phyloP scores from a whole-genome alignment of 1,140 invertebrate species.

The Papilio glaucus region DNA sequence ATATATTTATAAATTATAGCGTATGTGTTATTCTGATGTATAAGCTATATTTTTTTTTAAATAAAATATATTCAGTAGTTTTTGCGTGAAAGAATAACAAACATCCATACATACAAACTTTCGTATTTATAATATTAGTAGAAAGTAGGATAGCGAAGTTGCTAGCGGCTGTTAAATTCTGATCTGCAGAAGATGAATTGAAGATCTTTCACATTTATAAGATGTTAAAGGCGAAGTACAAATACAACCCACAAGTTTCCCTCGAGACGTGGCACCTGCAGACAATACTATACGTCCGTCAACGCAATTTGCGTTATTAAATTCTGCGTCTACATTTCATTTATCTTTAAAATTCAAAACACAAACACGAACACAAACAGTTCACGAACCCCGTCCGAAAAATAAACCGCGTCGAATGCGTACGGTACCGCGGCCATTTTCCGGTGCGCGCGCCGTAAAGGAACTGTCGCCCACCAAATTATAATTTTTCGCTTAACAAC shows the following conservation, averaged over 20 bases:
- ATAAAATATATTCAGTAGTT: too few relatives aligned
- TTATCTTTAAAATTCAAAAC: slow-evolving; percentile 30
- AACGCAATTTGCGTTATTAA: neutral
- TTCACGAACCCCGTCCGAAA: slow-evolving; percentile 47
- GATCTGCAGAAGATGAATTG: too few relatives aligned
- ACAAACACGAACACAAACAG: slow-evolving; percentile 40
- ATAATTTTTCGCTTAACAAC: slow-evolving; percentile 64
- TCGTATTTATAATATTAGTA: too few relatives aligned
- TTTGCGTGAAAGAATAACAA: too few relatives aligned
- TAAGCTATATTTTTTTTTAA: too few relatives aligned
- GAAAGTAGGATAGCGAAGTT: too few relatives aligned
- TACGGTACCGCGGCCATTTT: slow-evolving; percentile 53
- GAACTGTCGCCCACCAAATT: slow-evolving; percentile 50
- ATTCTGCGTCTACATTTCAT: neutral
- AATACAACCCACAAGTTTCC: neutral
- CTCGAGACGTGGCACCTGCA: neutral
- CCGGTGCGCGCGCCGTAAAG: slow-evolving; percentile 50
- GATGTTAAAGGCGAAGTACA: too few relatives aligned
- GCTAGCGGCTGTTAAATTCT: too few relatives aligned
- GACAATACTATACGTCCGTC: neutral
- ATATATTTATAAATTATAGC: too few relatives aligned
- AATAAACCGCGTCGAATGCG: slow-evolving; percentile 48
- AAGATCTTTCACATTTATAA: too few relatives aligned
- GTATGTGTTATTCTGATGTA: too few relatives aligned
- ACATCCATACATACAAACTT: too few relatives aligned